These are phyloP conservation scores for Geococcyx californianus DNA, from an alignment of 2,113 vertebrate genomes.

Conservation along the genomic window DNA sequence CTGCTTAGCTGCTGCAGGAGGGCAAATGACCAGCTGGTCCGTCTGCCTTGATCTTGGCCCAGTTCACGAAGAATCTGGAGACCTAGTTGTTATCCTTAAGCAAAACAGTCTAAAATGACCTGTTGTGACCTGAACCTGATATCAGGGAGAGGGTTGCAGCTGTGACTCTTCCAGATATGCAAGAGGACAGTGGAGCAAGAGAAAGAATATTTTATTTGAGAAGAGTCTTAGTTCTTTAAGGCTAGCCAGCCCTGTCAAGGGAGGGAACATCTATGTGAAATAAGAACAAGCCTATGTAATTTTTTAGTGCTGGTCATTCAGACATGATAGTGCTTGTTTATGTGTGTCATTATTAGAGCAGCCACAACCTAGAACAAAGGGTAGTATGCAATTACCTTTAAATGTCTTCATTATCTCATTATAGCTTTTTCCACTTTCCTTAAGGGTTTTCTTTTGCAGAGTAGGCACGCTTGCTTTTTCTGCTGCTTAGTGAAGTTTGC, in stretches of 20 bases:
- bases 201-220: neutral
- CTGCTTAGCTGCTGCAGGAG: neutral
- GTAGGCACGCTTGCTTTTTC: neutral
- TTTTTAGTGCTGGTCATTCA: neutral
- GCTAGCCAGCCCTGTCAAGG: neutral
- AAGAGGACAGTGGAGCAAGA: neutral
- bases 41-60: neutral
- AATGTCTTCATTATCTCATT: neutral
- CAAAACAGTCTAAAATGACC: neutral
- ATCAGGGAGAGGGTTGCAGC: neutral
- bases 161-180: neutral
- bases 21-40: neutral
- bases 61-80: neutral
- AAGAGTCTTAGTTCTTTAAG: neutral
- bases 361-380: neutral
- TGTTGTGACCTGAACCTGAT: neutral
- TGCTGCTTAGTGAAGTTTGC: neutral
- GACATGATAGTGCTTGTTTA: neutral
- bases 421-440: neutral
- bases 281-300: neutral
- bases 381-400: neutral
- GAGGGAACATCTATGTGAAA: neutral
- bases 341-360: neutral
- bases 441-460: slow-evolving; percentile 14
- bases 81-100: neutral